These are phyloP conservation scores for Pristionchus japonicus DNA, from an alignment of 2,888 invertebrate genomes.

Conservation along the genomic window DNA sequence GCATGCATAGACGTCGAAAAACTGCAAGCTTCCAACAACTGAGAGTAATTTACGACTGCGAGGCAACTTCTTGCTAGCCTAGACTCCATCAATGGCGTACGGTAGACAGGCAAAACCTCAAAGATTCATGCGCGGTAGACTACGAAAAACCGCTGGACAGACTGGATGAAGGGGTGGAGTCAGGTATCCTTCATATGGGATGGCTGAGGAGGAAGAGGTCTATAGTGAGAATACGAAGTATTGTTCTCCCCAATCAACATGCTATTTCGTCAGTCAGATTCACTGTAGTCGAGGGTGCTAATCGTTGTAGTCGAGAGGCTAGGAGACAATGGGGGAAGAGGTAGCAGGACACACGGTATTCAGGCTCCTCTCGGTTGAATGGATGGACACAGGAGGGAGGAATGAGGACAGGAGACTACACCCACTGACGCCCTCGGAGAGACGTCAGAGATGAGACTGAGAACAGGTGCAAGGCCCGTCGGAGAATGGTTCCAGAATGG, in stretches of 20 bases:
- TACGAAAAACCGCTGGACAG: neutral
- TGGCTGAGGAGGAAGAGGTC: neutral
- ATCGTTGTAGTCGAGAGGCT: neutral
- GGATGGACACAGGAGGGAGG: neutral
- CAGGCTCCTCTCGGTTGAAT: neutral
- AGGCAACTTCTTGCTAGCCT: neutral
- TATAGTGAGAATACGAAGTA: neutral
- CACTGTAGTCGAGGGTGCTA: neutral
- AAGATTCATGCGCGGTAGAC: neutral
- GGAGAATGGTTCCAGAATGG: no score
- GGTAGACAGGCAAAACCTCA: neutral
- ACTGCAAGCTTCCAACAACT: no score
- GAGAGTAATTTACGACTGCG: neutral
- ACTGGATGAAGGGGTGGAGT: neutral
- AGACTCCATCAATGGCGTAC: neutral
- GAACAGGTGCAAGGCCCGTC: no score
- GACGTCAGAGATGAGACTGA: neutral
- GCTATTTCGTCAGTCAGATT: neutral
- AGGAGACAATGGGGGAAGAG: neutral
- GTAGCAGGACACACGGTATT: neutral
- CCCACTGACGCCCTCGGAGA: neutral
- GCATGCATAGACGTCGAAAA: neutral
- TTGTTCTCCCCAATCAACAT: neutral
- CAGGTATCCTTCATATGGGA: neutral
- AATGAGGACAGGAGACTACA: neutral